Percentiles rank a stretch among this genome's conserved stretches.
These are phyloP conservation scores for Diogma glabrata DNA, from an alignment of 2,888 invertebrate species.

Conservation along the genomic window DNA sequence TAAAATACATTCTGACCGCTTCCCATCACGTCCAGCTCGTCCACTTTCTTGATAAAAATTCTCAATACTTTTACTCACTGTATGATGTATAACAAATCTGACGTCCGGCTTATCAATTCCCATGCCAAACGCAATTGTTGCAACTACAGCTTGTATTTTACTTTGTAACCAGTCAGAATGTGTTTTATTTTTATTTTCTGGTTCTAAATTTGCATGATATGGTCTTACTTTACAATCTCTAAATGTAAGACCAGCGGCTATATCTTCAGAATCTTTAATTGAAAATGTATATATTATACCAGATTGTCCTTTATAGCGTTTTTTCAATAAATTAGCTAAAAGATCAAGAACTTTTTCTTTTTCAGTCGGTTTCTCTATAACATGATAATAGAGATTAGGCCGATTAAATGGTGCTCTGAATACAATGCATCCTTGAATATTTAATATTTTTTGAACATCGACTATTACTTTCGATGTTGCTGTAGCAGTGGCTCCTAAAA, in stretches of 20 bases:
- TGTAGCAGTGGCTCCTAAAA: conserved; percentile 84
- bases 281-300: conserved; percentile 87
- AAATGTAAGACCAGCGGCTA: conserved; percentile 49
- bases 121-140: conserved; percentile 91
- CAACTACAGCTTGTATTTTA: conserved; percentile 67
- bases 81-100: conserved; percentile 81
- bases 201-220: conserved; percentile 75
- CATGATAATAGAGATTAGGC: conserved; percentile 78
- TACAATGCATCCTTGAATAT: conserved; percentile 63
- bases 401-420: conserved; percentile 81
- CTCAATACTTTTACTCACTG: conserved; percentile 75
- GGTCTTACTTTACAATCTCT: conserved; percentile 49
- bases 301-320: conserved; percentile 55
- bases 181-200: conserved; percentile 49
- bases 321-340: conserved; percentile 52
- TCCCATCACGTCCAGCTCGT: conserved; percentile 74
- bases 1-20: conserved; percentile 61
- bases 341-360: conserved; percentile 51
- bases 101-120: conserved; percentile 79
- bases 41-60: conserved; percentile 91
- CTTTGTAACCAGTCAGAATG: conserved; percentile 57
- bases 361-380: conserved; percentile 51
- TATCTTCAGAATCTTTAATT: conserved; percentile 73
- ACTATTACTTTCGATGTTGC: conserved; percentile 72
- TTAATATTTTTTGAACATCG: conserved; percentile 80